Conservation (phyloP, 2,797 vertebrate species). For the Gallirallus australis region DNA sequence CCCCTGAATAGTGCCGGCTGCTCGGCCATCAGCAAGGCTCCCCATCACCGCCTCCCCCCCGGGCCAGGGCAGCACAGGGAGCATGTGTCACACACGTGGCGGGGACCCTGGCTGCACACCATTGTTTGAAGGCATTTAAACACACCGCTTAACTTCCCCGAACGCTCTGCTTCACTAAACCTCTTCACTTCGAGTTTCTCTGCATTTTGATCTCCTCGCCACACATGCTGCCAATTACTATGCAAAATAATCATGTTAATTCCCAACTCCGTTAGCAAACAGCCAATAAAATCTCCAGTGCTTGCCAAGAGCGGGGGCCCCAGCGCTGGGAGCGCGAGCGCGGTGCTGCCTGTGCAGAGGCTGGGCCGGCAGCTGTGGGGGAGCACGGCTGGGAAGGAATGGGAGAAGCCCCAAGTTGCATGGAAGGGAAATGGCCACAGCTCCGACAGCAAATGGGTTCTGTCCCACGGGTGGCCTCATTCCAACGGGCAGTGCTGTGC, state of each 20-base stretch:
- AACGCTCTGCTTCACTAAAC: not conserved
- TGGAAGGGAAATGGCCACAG: rapidly evolving
- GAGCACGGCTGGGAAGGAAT: rapidly evolving
- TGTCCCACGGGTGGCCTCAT: rapidly evolving
- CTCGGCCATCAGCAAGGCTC: not conserved
- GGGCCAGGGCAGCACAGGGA: not conserved
- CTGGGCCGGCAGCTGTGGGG: rapidly evolving
- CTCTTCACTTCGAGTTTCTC: not conserved
- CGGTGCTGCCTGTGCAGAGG: rapidly evolving
- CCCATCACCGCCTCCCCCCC: not conserved
- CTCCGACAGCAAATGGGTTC: rapidly evolving
- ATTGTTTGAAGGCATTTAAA: not conserved
- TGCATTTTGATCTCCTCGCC: not conserved
- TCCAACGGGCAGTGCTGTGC: rapidly evolving
- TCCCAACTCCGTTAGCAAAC: not conserved
- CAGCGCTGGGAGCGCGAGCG: rapidly evolving
- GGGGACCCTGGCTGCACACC: not conserved
- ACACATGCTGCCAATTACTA: not conserved
- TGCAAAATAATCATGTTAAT: not conserved
- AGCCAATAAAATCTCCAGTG: not conserved
- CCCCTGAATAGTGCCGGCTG: rapidly evolving
- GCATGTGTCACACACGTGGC: rapidly evolving
- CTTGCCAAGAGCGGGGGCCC: not conserved
- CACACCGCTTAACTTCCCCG: not conserved
- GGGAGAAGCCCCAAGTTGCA: not conserved